These are phyloP conservation scores for Drosophila oshimai DNA, from an alignment of 1,140 invertebrate species.

Conservation along the genomic window DNA sequence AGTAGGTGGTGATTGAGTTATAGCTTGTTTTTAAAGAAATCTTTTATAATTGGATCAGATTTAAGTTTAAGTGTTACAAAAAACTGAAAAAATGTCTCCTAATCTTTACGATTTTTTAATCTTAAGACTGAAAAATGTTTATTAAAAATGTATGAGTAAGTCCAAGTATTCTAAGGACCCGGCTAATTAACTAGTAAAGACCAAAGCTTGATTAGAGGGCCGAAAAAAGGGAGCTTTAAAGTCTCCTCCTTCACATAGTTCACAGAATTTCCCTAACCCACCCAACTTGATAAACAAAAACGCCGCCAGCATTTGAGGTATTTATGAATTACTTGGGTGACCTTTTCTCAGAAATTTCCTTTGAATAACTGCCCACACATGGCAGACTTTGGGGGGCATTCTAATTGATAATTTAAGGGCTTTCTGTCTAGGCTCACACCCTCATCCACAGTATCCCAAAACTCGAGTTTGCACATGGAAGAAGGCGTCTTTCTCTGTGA, in stretches of 20 bases:
- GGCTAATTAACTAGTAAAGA: conserved; percentile 3
- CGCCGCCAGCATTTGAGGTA: not conserved
- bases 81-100: too few relatives aligned
- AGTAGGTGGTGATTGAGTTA: too few relatives aligned
- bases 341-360: conserved; percentile 32
- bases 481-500: conserved; percentile 4
- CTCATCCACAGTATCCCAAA: not conserved
- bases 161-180: not conserved
- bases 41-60: too few relatives aligned
- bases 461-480: conserved; percentile 24
- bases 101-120: too few relatives aligned
- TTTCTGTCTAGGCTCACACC: conserved; percentile 30
- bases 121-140: too few relatives aligned
- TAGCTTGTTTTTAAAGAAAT: too few relatives aligned
- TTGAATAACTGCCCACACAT: conserved; percentile 39
- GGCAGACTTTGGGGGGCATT: conserved; percentile 24
- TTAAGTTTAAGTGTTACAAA: too few relatives aligned
- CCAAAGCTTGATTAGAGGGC: not conserved
- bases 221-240: not conserved
- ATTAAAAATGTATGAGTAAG: too few relatives aligned
- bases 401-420: conserved; percentile 53
- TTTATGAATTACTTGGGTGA: conserved; percentile 27
- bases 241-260: not conserved
- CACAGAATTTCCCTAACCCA: not conserved
- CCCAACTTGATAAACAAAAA: not conserved